Evolutionary conservation across 2,888 invertebrate species (phyloP).

Genomic region (Megastigmus dorsalis): DNA sequence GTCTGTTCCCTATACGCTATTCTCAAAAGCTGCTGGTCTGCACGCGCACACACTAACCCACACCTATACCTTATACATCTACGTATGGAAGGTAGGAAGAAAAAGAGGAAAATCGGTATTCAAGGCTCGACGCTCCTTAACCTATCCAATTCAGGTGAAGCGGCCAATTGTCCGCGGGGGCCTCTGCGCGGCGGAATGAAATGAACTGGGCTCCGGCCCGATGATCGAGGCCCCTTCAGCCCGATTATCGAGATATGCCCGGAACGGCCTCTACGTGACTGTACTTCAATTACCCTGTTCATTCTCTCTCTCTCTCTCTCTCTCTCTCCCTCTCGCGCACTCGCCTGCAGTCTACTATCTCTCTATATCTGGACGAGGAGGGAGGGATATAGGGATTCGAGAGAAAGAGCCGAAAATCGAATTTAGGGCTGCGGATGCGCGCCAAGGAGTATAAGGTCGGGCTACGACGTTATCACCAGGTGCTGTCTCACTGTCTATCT

Average conservation of each 20-base stretch:
- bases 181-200: background rate
- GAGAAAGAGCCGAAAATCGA: slow-evolving; percentile 26
- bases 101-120: slow-evolving; percentile 34
- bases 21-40: too few relatives aligned
- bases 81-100: too few relatives aligned
- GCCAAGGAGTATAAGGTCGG: slow-evolving; percentile 13
- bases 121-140: slow-evolving; percentile 33
- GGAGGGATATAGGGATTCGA: background rate
- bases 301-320: background rate
- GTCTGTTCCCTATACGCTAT: too few relatives aligned
- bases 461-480: slow-evolving; percentile 40
- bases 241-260: slow-evolving; percentile 52
- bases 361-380: background rate
- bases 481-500: too few relatives aligned
- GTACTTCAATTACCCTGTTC: slow-evolving; percentile 33
- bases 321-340: background rate
- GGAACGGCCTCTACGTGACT: slow-evolving; percentile 47
- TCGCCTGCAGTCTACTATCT: background rate
- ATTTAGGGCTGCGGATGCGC: slow-evolving; percentile 20
- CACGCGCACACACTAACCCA: too few relatives aligned
- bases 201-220: slow-evolving; percentile 20
- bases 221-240: slow-evolving; percentile 36
- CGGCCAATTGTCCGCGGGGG: slow-evolving; percentile 25
- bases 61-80: too few relatives aligned
- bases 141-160: slow-evolving; percentile 40